Conservation (phyloP, 1,140 invertebrate genomes). For the Caerostris extrusa region DNA sequence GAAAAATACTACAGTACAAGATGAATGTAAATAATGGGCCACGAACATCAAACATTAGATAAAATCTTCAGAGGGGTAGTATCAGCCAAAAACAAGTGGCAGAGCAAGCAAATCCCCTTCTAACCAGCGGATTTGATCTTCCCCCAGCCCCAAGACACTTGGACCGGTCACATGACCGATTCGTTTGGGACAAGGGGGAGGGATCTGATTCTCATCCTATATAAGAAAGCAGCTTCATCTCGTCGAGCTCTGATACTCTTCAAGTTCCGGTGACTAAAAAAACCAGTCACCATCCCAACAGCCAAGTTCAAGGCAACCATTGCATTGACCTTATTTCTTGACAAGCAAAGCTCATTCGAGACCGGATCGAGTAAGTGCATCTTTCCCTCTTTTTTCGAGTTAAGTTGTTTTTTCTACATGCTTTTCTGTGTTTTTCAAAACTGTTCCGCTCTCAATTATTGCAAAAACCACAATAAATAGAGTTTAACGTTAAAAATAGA, state of each 20-base stretch:
- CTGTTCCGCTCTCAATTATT: no score
- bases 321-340: conserved; percentile 42
- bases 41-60: not conserved
- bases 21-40: not conserved
- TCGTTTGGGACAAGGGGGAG: conserved; percentile 36
- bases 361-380: not conserved
- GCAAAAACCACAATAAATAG: no score
- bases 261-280: conserved; percentile 27
- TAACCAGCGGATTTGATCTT: not conserved
- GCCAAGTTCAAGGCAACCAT: conserved; percentile 56
- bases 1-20: not conserved
- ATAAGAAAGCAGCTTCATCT: conserved; percentile 49
- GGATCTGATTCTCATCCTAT: conserved; percentile 48
- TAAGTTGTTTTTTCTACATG: not conserved
- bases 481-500: no score
- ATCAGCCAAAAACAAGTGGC: not conserved
- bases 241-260: conserved; percentile 5
- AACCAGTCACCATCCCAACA: conserved; percentile 44
- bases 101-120: no score
- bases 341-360: not conserved
- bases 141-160: not conserved
- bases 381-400: not conserved
- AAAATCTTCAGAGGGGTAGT: not conserved
- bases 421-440: no score
- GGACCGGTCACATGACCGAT: conserved; percentile 38